Evolutionary conservation across 2,113 vertebrate species (phyloP).

Genomic region (Etheostoma spectabile): DNA sequence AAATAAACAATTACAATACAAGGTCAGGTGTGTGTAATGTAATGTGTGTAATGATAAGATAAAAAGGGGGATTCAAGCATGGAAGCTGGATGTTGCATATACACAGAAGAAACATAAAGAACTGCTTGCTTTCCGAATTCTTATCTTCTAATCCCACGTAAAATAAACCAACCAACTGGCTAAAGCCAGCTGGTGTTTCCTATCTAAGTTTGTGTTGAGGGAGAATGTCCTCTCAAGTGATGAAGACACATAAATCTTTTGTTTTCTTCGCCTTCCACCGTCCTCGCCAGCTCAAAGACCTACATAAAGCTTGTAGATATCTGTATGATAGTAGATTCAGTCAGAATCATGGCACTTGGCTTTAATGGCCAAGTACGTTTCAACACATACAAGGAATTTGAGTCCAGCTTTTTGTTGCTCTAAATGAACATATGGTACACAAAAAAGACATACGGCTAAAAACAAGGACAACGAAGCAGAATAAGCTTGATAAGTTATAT

Average conservation of each 20-base stretch:
- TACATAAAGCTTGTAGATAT: background rate
- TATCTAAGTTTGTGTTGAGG: constrained; percentile 47
- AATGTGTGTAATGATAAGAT: constrained; percentile 5
- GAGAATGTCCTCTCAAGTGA: constrained; percentile 34
- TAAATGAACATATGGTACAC: too few relatives aligned
- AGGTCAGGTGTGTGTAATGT: constrained; percentile 7
- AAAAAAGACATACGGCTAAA: too few relatives aligned
- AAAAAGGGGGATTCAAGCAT: background rate
- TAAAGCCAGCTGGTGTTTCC: constrained; percentile 57
- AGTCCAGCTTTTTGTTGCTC: too few relatives aligned
- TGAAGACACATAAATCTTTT: constrained; percentile 19
- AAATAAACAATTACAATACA: constrained; percentile 1
- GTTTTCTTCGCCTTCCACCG: background rate
- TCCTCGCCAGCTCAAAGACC: constrained; percentile 8
- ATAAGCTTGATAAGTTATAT: background rate
- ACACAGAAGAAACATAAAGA: constrained; percentile 14
- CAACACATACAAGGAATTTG: too few relatives aligned
- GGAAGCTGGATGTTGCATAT: background rate
- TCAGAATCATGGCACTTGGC: too few relatives aligned
- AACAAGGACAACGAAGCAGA: too few relatives aligned
- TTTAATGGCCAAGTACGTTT: too few relatives aligned
- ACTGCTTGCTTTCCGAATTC: constrained; percentile 16
- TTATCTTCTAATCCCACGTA: constrained; percentile 29
- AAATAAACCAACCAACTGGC: constrained; percentile 21
- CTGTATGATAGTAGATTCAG: background rate